Evolutionary conservation across 35 echinoderm and acorn worm genomes (phyloP).

Genomic region (Anneissia japonica): DNA sequence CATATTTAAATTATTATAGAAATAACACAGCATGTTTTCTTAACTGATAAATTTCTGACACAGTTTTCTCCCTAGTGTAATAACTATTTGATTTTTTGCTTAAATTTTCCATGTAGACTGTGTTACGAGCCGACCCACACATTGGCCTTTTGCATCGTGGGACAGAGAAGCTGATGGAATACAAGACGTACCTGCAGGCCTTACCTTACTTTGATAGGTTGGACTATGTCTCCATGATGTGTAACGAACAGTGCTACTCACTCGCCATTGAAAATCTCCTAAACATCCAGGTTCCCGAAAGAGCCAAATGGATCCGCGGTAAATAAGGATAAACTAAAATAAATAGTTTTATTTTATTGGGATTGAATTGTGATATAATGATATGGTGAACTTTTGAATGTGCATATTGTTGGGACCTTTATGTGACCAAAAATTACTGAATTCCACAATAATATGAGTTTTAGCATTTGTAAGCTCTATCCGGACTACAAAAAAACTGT

Average conservation of each 20-base stretch:
- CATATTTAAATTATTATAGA: no score
- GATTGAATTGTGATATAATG: background rate
- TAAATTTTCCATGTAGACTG: constrained; percentile 62
- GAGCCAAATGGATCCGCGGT: constrained; percentile 92
- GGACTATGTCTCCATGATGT: constrained; percentile 99
- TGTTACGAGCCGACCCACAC: constrained; percentile 86
- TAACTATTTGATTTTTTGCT: no score
- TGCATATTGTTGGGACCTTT: no score
- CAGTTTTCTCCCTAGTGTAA: no score
- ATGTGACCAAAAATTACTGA: no score
- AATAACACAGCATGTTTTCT: no score
- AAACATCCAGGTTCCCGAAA: constrained; percentile 85
- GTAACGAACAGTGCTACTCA: constrained; percentile 91
- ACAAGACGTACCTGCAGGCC: constrained; percentile 98
- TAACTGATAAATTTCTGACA: no score
- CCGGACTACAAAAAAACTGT: no score
- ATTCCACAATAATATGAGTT: no score
- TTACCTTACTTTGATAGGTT: constrained; percentile 93
- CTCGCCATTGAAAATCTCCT: constrained; percentile 91
- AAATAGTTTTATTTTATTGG: no score
- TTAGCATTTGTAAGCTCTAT: no score
- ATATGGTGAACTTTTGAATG: background rate
- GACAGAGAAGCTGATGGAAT: constrained; percentile 95
- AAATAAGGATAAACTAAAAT: background rate
- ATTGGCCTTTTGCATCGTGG: constrained; percentile 88